Evolutionary conservation across 2,888 invertebrate species (phyloP), one percentile per base, ranked within the genome.

Genomic region (Chrysotoxum bicinctum): DNA sequence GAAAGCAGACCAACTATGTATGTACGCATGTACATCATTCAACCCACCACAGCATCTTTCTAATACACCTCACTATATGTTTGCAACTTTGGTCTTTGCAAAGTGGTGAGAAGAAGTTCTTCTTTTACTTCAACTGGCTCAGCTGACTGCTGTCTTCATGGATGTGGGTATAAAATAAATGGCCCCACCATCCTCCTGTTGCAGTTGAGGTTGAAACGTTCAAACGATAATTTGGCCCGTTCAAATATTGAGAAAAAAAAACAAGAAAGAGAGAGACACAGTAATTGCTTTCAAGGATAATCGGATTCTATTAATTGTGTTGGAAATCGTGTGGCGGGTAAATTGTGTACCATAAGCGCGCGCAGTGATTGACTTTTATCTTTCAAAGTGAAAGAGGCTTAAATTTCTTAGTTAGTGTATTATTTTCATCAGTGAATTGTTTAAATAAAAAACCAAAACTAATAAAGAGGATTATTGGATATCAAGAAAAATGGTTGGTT

Each of bases 141-240:
- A 48, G 48, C 48, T 48, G 64, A 64, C 48, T 48, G 21, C 14
- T 19, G 12, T 52, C 43, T 54, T 26, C 43, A 62, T 58, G 52
- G 54, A 62, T 60, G n/a, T 45, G 50, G 81, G 81, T 88, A 88
- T 88, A 88, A 88, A 88, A 87, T 78, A 76, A 79, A 81, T 45
- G 81, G 88, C 88, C 88, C 88, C 88, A 87, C 88, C 87, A 88
- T 88, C 82, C 48, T 87, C 77, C 56, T 72, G 87, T 48, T 87
- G 87, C 87, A 88, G 88, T 88, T 87, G 84, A 87, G 77, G 85
- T 58, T 73, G 77, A 68, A 81, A 64, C 85, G 85, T 73, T 81
- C 81, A 45, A 58, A 77, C 58, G 81, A 68, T 75, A 64, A 73
- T 81, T 80, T 81, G 72, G 68, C 21, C 21, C 48, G 56, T 70